These are phyloP conservation scores for Chaetodon trifascialis DNA, from an alignment of 2,113 vertebrate genomes.

Conservation along the genomic window DNA sequence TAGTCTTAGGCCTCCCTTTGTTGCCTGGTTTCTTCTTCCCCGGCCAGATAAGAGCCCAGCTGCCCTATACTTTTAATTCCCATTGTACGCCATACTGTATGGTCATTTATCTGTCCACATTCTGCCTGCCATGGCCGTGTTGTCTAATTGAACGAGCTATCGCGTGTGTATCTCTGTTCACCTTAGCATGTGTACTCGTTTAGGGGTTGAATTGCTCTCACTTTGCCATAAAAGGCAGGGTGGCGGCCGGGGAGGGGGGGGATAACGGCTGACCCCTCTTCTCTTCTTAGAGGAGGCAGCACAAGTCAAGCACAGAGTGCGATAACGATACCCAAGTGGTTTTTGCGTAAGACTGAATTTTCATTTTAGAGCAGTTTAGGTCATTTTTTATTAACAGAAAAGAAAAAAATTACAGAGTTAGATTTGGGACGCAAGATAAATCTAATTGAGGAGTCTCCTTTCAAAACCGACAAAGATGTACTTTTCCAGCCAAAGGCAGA, in stretches of 20 bases:
- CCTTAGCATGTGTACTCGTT: slow-evolving; percentile 81
- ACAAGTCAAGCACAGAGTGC: slow-evolving; percentile 80
- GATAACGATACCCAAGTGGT: slow-evolving; percentile 57
- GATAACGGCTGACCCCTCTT: slow-evolving; percentile 75
- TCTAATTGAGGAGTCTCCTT: background rate
- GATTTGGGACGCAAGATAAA: slow-evolving; percentile 4
- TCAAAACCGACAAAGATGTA: slow-evolving; percentile 31
- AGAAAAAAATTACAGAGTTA: background rate
- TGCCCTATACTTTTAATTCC: slow-evolving; percentile 91
- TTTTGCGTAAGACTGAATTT: slow-evolving; percentile 8
- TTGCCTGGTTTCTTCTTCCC: slow-evolving; percentile 90
- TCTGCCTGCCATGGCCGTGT: slow-evolving; percentile 61
- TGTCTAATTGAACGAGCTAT: slow-evolving; percentile 76
- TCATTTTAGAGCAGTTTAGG: slow-evolving; percentile 9
- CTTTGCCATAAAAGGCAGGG: slow-evolving; percentile 70
- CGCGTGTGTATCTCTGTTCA: slow-evolving; percentile 76
- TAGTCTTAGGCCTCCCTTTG: slow-evolving; percentile 95
- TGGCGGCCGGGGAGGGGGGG: slow-evolving; percentile 45
- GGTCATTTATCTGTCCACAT: slow-evolving; percentile 83
- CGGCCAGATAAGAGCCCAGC: slow-evolving; percentile 96
- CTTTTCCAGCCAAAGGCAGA: slow-evolving; percentile 66
- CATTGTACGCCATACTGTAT: slow-evolving; percentile 85
- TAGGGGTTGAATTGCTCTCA: slow-evolving; percentile 68
- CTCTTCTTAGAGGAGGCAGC: slow-evolving; percentile 69
- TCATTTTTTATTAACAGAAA: background rate